phyloP scores from a whole-genome alignment of 2,113 vertebrate genomes.

The Plecturocebus donacophilus region DNA sequence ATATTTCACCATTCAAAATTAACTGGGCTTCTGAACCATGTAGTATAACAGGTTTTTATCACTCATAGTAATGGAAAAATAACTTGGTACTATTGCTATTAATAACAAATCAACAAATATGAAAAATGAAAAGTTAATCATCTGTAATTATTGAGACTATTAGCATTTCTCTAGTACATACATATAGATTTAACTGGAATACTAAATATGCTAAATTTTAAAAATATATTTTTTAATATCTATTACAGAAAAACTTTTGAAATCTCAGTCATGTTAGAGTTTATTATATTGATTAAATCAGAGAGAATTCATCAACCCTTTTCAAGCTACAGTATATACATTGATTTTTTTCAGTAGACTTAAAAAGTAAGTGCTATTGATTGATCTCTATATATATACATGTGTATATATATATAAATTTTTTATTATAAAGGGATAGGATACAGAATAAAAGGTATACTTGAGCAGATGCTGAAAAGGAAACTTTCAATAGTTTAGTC shows the following conservation, averaged over 20 bases:
- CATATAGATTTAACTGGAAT: constrained; percentile 54
- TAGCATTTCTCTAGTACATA: constrained; percentile 28
- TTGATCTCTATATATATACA: neutral
- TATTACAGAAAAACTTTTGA: neutral
- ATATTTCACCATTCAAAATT: neutral
- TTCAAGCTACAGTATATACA: neutral
- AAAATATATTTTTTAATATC: neutral
- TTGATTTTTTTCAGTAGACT: neutral
- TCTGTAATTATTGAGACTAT: neutral
- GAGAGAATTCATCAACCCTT: constrained; percentile 19
- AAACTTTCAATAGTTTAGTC: neutral
- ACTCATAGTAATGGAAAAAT: neutral
- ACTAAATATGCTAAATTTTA: neutral
- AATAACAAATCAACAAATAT: constrained; percentile 13
- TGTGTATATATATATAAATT: neutral
- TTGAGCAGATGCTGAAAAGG: neutral
- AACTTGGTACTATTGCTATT: neutral
- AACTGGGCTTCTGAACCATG: neutral
- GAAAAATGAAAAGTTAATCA: constrained; percentile 53
- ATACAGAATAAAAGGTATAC: neutral
- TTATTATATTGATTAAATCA: constrained; percentile 54
- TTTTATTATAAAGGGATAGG: neutral
- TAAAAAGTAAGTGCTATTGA: neutral
- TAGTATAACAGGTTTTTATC: neutral
- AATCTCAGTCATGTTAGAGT: constrained; percentile 64